These are phyloP conservation scores for Lordiphosa stackelbergi DNA, from an alignment of 1,140 invertebrate genomes.

Conservation along the genomic window DNA sequence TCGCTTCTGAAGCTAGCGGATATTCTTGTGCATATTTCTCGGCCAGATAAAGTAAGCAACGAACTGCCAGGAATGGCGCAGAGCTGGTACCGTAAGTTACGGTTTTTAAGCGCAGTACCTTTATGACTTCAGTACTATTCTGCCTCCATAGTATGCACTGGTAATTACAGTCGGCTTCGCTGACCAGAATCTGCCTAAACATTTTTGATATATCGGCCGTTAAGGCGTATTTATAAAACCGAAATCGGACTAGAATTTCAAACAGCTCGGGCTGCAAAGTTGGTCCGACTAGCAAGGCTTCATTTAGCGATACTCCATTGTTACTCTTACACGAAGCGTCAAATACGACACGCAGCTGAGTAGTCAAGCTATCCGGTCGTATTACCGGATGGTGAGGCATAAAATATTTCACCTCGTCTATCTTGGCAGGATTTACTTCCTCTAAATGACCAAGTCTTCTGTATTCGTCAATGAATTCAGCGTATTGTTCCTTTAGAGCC, in stretches of 20 bases:
- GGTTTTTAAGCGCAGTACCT: background rate
- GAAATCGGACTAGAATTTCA: background rate
- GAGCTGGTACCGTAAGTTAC: constrained; percentile 2
- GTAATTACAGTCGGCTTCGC: too few relatives aligned
- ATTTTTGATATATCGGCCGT: constrained; percentile 3
- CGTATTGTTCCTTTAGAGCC: too few relatives aligned
- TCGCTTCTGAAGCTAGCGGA: too few relatives aligned
- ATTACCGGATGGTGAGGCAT: background rate
- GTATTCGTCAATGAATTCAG: too few relatives aligned
- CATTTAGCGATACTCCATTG: constrained; percentile 5
- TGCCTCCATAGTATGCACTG: background rate
- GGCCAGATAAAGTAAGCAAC: constrained; percentile 1
- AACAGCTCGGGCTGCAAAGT: constrained; percentile 1
- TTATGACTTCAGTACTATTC: too few relatives aligned
- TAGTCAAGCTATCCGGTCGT: background rate
- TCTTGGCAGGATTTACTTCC: too few relatives aligned
- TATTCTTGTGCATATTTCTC: background rate
- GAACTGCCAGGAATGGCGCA: constrained; percentile 2
- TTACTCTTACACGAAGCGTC: constrained; percentile 1
- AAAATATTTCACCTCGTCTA: too few relatives aligned
- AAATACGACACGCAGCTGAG: constrained; percentile 5
- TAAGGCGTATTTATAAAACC: constrained; percentile 7
- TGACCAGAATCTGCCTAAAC: background rate
- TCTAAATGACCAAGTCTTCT: too few relatives aligned
- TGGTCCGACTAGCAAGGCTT: background rate